phyloP scores from a whole-genome alignment of 2,113 vertebrate genomes.

The Pseudorasbora parva region DNA sequence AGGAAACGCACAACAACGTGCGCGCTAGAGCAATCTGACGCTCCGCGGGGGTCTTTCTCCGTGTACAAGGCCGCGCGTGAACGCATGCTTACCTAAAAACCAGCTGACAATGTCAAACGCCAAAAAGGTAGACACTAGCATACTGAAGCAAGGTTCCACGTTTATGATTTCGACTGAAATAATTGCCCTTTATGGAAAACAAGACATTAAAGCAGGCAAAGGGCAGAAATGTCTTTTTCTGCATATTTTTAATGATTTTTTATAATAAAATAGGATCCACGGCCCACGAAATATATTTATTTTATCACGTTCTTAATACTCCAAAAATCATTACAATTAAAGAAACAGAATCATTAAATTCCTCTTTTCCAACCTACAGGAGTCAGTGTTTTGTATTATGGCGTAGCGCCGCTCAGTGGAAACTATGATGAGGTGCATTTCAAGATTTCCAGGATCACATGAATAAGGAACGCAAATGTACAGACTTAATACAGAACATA shows the following conservation, averaged over 20 bases:
- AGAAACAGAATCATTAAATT: not conserved
- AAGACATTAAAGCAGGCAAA: too few relatives aligned
- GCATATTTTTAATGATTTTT: too few relatives aligned
- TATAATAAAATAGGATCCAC: too few relatives aligned
- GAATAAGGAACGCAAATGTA: not conserved
- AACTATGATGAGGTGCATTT: not conserved
- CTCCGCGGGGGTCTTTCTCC: not conserved
- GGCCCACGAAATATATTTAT: not conserved
- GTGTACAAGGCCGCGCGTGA: not conserved
- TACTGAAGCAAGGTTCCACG: not conserved
- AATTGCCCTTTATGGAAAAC: not conserved
- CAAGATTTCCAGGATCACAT: not conserved
- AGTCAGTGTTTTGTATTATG: not conserved
- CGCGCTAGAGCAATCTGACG: not conserved
- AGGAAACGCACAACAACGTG: constrained; percentile 43
- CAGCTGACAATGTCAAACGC: not conserved
- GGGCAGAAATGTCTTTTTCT: too few relatives aligned
- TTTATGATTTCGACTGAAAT: not conserved
- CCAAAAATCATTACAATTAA: not conserved
- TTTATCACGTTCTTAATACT: not conserved
- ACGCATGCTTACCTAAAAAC: not conserved
- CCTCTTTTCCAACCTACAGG: not conserved
- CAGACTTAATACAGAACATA: not conserved
- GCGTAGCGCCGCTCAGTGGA: constrained; percentile 12
- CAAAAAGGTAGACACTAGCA: not conserved